phyloP scores from a whole-genome alignment of 2,797 vertebrate species.

The Aplochiton taeniatus region DNA sequence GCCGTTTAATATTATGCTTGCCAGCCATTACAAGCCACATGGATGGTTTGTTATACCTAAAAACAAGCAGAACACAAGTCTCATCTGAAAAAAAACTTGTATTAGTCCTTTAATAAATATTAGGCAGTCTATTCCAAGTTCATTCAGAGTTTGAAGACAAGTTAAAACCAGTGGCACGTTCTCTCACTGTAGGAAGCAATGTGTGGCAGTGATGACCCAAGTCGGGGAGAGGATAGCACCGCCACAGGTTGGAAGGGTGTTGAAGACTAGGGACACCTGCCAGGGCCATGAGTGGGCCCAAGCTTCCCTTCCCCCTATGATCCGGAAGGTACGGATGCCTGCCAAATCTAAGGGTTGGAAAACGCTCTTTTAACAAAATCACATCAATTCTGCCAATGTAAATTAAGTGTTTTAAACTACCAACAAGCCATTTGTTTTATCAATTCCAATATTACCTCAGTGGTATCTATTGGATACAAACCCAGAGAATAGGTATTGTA shows the following conservation, averaged over 20 bases:
- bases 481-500: too few relatives aligned
- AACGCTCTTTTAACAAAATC: not conserved
- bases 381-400: too few relatives aligned
- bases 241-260: conserved; percentile 58
- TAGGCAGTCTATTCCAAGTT: not conserved
- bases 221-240: conserved; percentile 57
- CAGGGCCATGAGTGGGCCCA: conserved; percentile 74
- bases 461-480: too few relatives aligned
- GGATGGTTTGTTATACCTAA: conserved; percentile 58
- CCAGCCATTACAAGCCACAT: conserved; percentile 69
- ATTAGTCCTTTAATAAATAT: not conserved
- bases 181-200: conserved; percentile 71
- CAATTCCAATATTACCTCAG: too few relatives aligned
- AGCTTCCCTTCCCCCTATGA: conserved; percentile 72
- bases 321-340: conserved; percentile 65
- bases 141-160: not conserved
- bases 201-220: conserved; percentile 71
- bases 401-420: too few relatives aligned
- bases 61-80: conserved; percentile 1
- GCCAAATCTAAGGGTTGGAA: conserved; percentile 49
- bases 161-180: not conserved
- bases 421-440: too few relatives aligned
- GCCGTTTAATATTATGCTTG: conserved; percentile 66
- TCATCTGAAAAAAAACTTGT: too few relatives aligned
- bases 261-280: conserved; percentile 63